phyloP scores from a whole-genome alignment of 2,113 vertebrate genomes.

The Hypanus sabinus region DNA sequence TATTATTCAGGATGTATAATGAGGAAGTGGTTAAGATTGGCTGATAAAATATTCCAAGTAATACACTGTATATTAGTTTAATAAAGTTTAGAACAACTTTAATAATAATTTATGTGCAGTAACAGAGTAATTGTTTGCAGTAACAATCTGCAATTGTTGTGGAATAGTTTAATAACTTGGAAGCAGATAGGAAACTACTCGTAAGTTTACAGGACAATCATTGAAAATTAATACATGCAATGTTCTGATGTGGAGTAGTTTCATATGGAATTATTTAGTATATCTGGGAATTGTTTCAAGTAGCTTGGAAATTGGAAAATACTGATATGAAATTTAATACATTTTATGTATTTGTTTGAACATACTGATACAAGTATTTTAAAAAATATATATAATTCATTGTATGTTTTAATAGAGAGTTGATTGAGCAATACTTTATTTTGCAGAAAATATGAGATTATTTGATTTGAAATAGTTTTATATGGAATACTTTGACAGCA shows the following conservation, averaged over 20 bases:
- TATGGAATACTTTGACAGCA: background rate
- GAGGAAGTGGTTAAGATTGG: background rate
- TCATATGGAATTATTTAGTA: conserved; percentile 7
- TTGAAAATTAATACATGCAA: background rate
- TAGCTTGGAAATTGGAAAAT: background rate
- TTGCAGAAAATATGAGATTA: background rate
- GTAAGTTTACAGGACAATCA: background rate
- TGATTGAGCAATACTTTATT: background rate
- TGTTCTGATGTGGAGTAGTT: background rate
- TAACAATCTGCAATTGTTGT: conserved; percentile 10
- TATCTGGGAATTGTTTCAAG: background rate
- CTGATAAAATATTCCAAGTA: background rate
- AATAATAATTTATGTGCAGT: background rate
- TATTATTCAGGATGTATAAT: background rate
- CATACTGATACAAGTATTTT: background rate
- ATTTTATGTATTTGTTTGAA: background rate
- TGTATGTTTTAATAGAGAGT: background rate
- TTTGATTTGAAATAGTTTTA: background rate
- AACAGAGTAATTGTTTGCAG: background rate
- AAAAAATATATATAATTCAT: background rate
- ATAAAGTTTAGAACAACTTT: background rate
- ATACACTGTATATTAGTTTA: background rate
- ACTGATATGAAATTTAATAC: background rate
- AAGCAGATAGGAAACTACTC: background rate
- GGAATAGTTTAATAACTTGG: conserved; percentile 15